Evolutionary conservation across 2,113 vertebrate genomes (phyloP).

Genomic region (Epinephelus cyanopodus): DNA sequence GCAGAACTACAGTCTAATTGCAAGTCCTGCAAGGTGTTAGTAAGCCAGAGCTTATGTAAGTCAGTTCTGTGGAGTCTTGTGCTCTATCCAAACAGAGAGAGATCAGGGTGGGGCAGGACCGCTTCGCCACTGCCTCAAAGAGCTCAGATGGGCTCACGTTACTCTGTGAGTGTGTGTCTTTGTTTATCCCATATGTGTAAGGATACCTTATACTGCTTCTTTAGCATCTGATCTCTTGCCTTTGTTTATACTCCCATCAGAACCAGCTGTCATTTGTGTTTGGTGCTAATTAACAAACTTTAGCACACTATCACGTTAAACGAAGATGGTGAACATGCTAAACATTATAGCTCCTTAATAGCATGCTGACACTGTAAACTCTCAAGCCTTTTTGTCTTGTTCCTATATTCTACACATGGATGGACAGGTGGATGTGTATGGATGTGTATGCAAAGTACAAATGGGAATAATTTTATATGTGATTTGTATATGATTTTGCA

Average conservation of each 20-base stretch:
- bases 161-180: conserved; percentile 12
- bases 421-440: no score
- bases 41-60: conserved; percentile 33
- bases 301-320: neutral
- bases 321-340: neutral
- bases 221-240: neutral
- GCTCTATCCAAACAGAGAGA: conserved; percentile 24
- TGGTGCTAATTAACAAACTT: neutral
- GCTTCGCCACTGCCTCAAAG: conserved; percentile 15
- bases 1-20: conserved; percentile 40
- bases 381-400: no score
- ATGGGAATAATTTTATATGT: no score
- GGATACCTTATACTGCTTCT: conserved; percentile 24
- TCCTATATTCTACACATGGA: no score
- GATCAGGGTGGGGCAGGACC: conserved; percentile 50
- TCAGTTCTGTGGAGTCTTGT: conserved; percentile 1
- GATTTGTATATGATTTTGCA: no score
- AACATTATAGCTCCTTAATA: neutral
- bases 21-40: conserved; percentile 39
- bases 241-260: neutral
- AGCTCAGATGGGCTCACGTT: conserved; percentile 36
- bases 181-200: conserved; percentile 25
- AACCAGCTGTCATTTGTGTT: neutral
- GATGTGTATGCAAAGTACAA: no score
- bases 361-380: neutral